Conservation (phyloP, 2,888 invertebrate species). For the Oxystoma pomonae region DNA sequence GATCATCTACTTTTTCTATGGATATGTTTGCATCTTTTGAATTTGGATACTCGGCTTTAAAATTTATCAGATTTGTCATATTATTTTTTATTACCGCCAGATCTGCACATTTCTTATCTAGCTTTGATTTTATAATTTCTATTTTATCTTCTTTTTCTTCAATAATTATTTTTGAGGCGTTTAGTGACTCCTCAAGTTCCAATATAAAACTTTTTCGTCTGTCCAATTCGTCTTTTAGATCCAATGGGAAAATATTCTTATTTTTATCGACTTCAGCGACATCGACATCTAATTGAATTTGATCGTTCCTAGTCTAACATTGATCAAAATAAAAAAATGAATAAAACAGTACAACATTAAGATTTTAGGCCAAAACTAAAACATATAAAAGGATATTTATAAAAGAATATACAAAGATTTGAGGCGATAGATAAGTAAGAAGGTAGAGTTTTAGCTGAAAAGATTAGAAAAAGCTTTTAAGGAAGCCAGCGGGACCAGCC, state of each 20-base stretch:
- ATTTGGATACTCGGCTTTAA: conserved; percentile 37
- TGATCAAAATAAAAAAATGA: neutral
- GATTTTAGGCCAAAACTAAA: conserved; percentile 19
- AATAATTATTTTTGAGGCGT: neutral
- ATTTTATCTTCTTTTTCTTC: neutral
- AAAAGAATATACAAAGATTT: conserved; percentile 43
- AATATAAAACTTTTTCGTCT: neutral
- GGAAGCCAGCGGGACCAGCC: conserved; percentile 92
- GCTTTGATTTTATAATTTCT: neutral
- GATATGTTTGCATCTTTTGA: conserved; percentile 42
- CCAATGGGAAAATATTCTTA: no score
- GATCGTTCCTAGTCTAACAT: conserved; percentile 5
- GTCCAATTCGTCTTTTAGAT: neutral
- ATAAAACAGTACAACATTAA: neutral
- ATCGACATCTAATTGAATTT: no score
- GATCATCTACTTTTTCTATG: conserved; percentile 36
- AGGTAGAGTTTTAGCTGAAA: neutral
- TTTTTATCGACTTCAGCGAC: neutral
- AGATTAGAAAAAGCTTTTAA: conserved; percentile 90
- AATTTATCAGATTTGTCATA: conserved; percentile 42
- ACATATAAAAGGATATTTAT: conserved; percentile 9
- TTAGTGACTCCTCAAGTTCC: neutral
- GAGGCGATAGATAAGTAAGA: neutral
- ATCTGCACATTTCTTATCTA: neutral
- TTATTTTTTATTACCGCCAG: neutral